Percentiles rank a stretch among this genome's conserved stretches.
Conservation (phyloP, 1,140 invertebrate species). For the Rhopalosiphum padi region DNA sequence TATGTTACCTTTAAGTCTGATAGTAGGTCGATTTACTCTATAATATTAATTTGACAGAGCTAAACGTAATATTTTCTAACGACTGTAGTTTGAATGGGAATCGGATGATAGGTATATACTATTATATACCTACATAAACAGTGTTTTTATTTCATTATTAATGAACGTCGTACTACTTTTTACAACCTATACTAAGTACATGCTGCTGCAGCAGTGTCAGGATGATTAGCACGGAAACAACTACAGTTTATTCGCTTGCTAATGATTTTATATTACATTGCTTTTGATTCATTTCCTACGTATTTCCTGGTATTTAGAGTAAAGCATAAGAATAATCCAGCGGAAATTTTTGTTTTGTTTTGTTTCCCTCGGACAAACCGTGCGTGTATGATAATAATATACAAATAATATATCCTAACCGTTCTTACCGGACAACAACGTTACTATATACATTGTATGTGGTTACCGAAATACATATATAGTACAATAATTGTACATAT, state of each 20-base stretch:
- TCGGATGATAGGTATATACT: too few relatives aligned
- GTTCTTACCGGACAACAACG: background rate
- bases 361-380: background rate
- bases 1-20: too few relatives aligned
- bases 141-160: background rate
- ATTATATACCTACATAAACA: background rate
- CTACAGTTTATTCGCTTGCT: background rate
- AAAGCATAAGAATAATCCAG: background rate
- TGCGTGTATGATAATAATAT: background rate
- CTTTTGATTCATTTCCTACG: background rate
- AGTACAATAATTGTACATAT: background rate
- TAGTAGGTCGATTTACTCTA: background rate
- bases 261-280: background rate
- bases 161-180: background rate
- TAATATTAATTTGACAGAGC: background rate
- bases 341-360: background rate
- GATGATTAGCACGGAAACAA: background rate
- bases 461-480: background rate
- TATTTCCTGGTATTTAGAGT: background rate
- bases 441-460: background rate
- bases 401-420: too few relatives aligned
- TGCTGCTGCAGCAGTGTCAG: background rate
- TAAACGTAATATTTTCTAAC: background rate
- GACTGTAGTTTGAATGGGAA: background rate
- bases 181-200: background rate